Percentiles rank a stretch among this genome's conserved stretches.
Conservation (phyloP, 2,888 invertebrate species). For the Hermaeophaga mercurialis region DNA sequence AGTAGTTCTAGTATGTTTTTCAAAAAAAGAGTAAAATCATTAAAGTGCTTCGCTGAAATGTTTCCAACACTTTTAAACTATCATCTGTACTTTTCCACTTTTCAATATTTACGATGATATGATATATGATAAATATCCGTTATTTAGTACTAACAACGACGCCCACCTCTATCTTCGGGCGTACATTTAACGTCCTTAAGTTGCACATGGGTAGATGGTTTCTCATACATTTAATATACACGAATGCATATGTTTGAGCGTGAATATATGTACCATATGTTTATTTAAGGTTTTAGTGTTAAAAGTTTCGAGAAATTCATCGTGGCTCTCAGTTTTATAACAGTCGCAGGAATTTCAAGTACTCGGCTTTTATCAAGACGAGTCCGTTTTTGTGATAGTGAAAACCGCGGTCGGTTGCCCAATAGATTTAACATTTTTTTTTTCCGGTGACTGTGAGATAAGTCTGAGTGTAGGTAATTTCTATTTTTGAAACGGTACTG, state of each 20-base stretch:
- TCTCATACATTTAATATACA: constrained; percentile 22
- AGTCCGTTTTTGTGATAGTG: constrained; percentile 2
- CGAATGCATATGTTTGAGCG: constrained; percentile 14
- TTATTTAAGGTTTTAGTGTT: constrained; percentile 21
- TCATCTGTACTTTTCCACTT: too few species aligned
- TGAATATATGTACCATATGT: constrained; percentile 20
- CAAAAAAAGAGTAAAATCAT: too few species aligned
- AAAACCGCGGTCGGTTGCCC: neutral
- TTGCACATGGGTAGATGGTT: constrained; percentile 28
- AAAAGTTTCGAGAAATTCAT: constrained; percentile 14
- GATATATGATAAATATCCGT: too few species aligned
- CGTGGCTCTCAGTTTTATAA: constrained; percentile 11
- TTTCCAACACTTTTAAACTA: too few species aligned
- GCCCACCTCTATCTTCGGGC: constrained; percentile 3
- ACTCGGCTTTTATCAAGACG: constrained; percentile 2
- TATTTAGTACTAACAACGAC: neutral
- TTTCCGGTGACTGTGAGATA: too few species aligned
- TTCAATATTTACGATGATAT: too few species aligned
- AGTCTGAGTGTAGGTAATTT: neutral
- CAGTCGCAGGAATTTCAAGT: constrained; percentile 16
- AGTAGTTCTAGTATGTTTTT: too few species aligned
- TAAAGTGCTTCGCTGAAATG: too few species aligned
- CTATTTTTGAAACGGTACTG: neutral
- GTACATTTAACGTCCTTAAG: constrained; percentile 26
- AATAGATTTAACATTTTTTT: neutral